Evolutionary conservation across 1,140 invertebrate species (phyloP).

Genomic region (Frieseomelitta varia): DNA sequence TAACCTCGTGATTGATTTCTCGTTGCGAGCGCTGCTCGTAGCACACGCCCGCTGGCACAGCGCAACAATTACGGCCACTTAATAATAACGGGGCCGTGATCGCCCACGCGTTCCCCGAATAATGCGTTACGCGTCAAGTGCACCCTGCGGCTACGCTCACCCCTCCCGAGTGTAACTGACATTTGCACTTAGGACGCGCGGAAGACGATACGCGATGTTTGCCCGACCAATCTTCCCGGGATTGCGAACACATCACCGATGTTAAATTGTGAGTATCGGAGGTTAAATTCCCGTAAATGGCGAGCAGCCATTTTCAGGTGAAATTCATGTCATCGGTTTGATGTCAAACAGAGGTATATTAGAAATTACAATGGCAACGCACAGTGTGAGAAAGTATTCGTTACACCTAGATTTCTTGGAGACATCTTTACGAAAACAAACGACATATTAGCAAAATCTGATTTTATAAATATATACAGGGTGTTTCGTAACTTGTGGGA

Average conservation of each 20-base stretch:
- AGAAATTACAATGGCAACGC: too few relatives aligned
- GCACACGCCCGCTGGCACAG: background rate
- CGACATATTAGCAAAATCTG: too few relatives aligned
- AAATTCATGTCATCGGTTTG: too few relatives aligned
- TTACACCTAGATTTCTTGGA: too few relatives aligned
- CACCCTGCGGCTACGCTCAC: background rate
- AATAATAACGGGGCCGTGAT: conserved; percentile 34
- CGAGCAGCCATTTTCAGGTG: too few relatives aligned
- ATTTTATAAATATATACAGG: too few relatives aligned
- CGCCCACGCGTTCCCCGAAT: conserved; percentile 15
- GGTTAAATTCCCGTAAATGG: too few relatives aligned
- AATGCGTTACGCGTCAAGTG: conserved; percentile 11
- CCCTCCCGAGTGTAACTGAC: conserved; percentile 10
- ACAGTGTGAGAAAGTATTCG: too few relatives aligned
- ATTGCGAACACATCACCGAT: background rate
- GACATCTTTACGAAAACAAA: too few relatives aligned
- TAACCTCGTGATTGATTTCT: conserved; percentile 55
- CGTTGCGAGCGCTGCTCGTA: background rate
- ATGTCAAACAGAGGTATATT: too few relatives aligned
- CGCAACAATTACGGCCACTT: conserved; percentile 44
- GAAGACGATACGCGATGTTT: conserved; percentile 1
- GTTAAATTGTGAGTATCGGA: too few relatives aligned
- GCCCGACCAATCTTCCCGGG: background rate
- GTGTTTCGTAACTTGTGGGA: too few relatives aligned
- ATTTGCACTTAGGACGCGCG: conserved; percentile 23